phyloP scores from a whole-genome alignment of 2,888 invertebrate genomes.

The Listrodromus nycthemerus region DNA sequence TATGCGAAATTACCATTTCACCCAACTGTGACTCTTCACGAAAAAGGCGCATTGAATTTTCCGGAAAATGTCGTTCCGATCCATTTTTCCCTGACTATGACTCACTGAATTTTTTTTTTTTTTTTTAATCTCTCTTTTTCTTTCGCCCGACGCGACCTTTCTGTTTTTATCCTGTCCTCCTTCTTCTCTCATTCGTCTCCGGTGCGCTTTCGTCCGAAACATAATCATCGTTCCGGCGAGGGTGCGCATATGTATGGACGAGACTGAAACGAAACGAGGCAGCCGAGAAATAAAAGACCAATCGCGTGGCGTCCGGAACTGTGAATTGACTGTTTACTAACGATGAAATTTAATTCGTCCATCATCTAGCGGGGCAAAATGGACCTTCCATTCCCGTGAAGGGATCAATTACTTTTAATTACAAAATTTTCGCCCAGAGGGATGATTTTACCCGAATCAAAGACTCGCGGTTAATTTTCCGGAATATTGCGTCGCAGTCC shows the following conservation, averaged over 20 bases:
- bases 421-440: too few relatives aligned
- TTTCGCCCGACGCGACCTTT: not conserved
- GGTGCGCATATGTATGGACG: not conserved
- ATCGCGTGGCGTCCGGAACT: not conserved
- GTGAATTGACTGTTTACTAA: not conserved
- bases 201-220: not conserved
- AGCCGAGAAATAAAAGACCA: not conserved
- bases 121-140: slow-evolving; percentile 13
- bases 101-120: too few relatives aligned
- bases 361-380: not conserved
- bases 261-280: not conserved
- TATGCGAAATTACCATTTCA: too few relatives aligned
- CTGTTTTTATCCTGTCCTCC: slow-evolving; percentile 23
- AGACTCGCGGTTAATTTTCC: too few relatives aligned
- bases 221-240: slow-evolving; percentile 23
- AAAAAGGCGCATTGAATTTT: too few relatives aligned
- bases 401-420: too few relatives aligned
- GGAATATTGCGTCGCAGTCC: too few relatives aligned
- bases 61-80: too few relatives aligned
- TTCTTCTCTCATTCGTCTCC: slow-evolving; percentile 43
- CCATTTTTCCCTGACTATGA: too few relatives aligned
- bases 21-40: too few relatives aligned
- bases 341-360: not conserved
- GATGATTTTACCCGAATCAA: too few relatives aligned
- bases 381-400: too few relatives aligned